Base-by-base conservation (phyloP, 2,888 invertebrate genomes). In the Frankliniella fusca region DNA sequence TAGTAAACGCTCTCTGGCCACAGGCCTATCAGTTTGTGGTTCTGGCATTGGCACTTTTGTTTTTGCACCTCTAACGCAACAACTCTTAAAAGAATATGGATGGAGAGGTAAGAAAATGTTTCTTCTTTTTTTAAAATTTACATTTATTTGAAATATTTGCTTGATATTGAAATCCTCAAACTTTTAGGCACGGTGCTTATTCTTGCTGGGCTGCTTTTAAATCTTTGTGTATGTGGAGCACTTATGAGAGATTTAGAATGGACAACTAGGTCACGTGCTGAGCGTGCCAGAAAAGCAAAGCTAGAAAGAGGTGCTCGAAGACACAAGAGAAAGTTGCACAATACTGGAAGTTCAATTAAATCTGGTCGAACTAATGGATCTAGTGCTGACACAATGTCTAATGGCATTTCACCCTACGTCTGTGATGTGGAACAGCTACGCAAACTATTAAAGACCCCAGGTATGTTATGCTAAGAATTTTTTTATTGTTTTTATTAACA, bases 41-140 rank as follows among this genome's bases (percentile, higher is more conserved):
- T 94, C 94, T 85, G 96, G 96, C 28, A 94, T 95, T 84, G 96
- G 96, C 8, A 96, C 96, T 0, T 95, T 95, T 87, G 91, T 96
- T 82, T 95, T 96, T 87, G 94, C 95, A 12, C 95, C 95, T 0
- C 87, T 96, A 83, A 94, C 93, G 27, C 93, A 94, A 86, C 89
- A 91, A 84, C 90, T 96, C 50, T 88, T 95, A 28, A 92, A 91
- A 80, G 92, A 94, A 86, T 96, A 94, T 87, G 94, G 94, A 0
- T 96, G 95, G 95, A 90, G 94, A 80, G 82, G 54, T 80, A 50
- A n/a, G 80, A 38, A 80, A 80, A n/a, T 28, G n/a, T 10, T 9
- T 49, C 0, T 80, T 38, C 9, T 80, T 38, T 48, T 38, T 80
- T 80, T 80, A 3, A n/a, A 28, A 0, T 28, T 10, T 28, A 28